Evolutionary conservation across 1,140 invertebrate genomes (phyloP).

Genomic region (Anthonomus grandis): DNA sequence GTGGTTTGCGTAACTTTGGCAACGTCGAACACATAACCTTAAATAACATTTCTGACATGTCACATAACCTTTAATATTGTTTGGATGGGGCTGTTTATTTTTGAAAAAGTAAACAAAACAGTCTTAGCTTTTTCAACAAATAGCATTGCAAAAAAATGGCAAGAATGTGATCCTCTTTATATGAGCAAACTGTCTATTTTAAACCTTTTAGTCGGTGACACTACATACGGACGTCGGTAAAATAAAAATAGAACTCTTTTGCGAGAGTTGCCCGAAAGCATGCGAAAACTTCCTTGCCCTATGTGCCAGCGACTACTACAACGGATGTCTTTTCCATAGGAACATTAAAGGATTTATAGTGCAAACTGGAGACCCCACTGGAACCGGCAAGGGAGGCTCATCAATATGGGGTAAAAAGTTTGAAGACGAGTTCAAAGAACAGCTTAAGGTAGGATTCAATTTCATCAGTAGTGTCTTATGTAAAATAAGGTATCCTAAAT

Average conservation of each 20-base stretch:
- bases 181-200: no score
- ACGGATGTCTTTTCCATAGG: constrained; percentile 89
- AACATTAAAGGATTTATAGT: constrained; percentile 99
- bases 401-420: constrained; percentile 95
- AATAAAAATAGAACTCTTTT: constrained; percentile 95
- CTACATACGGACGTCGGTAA: constrained; percentile 95
- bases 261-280: constrained; percentile 91
- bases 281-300: constrained; percentile 98
- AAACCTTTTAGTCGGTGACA: constrained; percentile 89
- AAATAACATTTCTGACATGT: no score
- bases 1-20: no score
- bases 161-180: no score
- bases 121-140: no score
- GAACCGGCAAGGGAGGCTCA: constrained; percentile 89
- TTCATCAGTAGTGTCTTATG: background rate
- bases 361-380: constrained; percentile 93
- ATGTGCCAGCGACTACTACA: constrained; percentile 95
- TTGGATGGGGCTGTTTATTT: no score
- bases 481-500: background rate
- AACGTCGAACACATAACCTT: no score
- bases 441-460: constrained; percentile 81
- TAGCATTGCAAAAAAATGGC: no score
- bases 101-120: no score
- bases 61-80: no score
- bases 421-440: constrained; percentile 95